Percentiles rank a stretch among this genome's conserved stretches.
These are phyloP conservation scores for Lonchura striata DNA, from an alignment of 2,113 vertebrate genomes.

Conservation along the genomic window DNA sequence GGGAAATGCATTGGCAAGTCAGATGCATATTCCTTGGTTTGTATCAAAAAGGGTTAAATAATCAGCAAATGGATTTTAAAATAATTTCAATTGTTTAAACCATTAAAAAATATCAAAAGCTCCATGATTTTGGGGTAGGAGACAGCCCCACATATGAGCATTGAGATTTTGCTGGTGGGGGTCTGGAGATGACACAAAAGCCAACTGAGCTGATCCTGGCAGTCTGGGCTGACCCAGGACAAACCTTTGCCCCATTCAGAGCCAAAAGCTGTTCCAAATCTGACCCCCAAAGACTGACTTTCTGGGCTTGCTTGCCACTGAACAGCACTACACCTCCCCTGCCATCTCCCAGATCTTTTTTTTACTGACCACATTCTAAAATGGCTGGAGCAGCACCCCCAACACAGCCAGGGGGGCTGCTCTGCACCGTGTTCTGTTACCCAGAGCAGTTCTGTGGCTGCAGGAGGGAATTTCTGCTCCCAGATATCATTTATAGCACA, in stretches of 20 bases:
- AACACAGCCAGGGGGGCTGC: neutral
- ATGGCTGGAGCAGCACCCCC: neutral
- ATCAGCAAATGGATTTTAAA: neutral
- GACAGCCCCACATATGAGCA: accelerated
- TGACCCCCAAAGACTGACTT: neutral
- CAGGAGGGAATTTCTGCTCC: neutral
- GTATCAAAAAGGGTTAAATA: neutral
- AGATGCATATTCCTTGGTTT: neutral
- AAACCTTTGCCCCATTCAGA: neutral
- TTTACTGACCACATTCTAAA: neutral
- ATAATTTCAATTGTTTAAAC: neutral
- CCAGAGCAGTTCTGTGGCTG: neutral
- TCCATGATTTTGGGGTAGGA: neutral
- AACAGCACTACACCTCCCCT: accelerated
- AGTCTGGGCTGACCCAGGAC: neutral
- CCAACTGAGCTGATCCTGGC: neutral
- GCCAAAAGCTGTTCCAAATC: neutral
- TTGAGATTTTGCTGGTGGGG: neutral
- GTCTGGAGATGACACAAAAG: neutral
- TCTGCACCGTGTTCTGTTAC: accelerated
- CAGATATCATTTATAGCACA: neutral
- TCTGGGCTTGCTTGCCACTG: neutral
- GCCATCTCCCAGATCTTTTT: too few species aligned
- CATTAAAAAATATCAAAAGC: accelerated
- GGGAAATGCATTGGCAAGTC: accelerated